phyloP scores from a whole-genome alignment of 92 coral and sea anemone genomes.

The Porites cylindrica region DNA sequence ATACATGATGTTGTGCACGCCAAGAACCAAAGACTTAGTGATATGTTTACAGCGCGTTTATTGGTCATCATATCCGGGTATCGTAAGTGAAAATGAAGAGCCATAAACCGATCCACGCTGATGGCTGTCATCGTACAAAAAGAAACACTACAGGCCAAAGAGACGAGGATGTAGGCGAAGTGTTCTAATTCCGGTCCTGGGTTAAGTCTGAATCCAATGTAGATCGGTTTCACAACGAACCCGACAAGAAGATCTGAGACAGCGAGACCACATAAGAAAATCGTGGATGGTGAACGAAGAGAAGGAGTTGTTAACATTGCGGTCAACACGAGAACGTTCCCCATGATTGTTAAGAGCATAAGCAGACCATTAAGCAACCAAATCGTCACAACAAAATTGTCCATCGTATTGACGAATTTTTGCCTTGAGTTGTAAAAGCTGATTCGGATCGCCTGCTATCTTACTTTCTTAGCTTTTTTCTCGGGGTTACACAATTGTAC shows the following conservation, averaged over 20 bases:
- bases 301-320: not conserved
- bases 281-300: not conserved
- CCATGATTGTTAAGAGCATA: not conserved
- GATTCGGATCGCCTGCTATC: no score
- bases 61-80: not conserved
- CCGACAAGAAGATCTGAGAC: slow-evolving; percentile 12
- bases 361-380: not conserved
- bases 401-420: not conserved
- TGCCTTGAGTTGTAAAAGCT: no score
- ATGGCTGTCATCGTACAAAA: slow-evolving; percentile 5
- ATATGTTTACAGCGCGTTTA: not conserved
- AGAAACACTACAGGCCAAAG: not conserved
- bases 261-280: slow-evolving; percentile 1
- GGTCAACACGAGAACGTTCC: not conserved
- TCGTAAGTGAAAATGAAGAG: slow-evolving; percentile 2
- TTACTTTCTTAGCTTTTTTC: no score
- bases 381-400: not conserved
- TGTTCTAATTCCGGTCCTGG: not conserved
- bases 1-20: not conserved
- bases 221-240: not conserved
- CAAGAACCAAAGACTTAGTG: not conserved
- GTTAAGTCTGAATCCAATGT: not conserved
- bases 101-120: slow-evolving; percentile 1
- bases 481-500: no score
- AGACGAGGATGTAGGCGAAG: not conserved